A percentile compares a stretch with the other conserved stretches of the same genome.
Evolutionary conservation across 1,140 invertebrate genomes (phyloP).

Genomic region (Latrodectus geometricus): DNA sequence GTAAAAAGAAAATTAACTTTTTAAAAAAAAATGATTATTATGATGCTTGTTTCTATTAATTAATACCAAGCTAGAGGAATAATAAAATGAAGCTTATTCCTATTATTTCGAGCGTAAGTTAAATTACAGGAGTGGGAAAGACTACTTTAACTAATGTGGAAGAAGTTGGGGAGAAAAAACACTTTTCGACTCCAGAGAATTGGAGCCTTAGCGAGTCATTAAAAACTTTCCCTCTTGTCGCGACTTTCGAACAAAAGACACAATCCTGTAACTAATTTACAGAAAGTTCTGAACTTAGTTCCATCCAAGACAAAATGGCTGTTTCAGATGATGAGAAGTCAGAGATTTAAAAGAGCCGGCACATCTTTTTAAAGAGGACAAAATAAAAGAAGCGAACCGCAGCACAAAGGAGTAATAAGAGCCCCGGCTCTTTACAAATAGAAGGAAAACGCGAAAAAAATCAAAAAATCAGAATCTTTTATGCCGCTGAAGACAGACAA

Average conservation of each 20-base stretch:
- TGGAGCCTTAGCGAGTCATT: slow-evolving; percentile 40
- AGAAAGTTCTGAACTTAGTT: slow-evolving; percentile 48
- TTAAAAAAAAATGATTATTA: too few relatives aligned
- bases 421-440: slow-evolving; percentile 38
- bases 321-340: slow-evolving; percentile 20
- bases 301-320: background rate
- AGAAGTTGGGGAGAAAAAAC: slow-evolving; percentile 1
- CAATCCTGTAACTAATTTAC: slow-evolving; percentile 52
- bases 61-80: too few relatives aligned
- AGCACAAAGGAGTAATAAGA: slow-evolving; percentile 54
- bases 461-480: slow-evolving; percentile 60
- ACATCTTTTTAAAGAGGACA: slow-evolving; percentile 43
- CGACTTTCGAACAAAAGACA: slow-evolving; percentile 35
- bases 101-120: too few relatives aligned
- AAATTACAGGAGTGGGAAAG: background rate
- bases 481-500: slow-evolving; percentile 48
- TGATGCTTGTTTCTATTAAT: too few relatives aligned
- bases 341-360: slow-evolving; percentile 54
- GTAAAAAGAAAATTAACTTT: too few relatives aligned
- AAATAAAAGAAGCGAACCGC: slow-evolving; percentile 14
- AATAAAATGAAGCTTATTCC: too few relatives aligned
- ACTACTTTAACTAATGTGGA: background rate
- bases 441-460: slow-evolving; percentile 31
- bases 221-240: slow-evolving; percentile 50
- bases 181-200: slow-evolving; percentile 12